Conservation (phyloP, 2,888 invertebrate species). For the Eupithecia centaureata region DNA sequence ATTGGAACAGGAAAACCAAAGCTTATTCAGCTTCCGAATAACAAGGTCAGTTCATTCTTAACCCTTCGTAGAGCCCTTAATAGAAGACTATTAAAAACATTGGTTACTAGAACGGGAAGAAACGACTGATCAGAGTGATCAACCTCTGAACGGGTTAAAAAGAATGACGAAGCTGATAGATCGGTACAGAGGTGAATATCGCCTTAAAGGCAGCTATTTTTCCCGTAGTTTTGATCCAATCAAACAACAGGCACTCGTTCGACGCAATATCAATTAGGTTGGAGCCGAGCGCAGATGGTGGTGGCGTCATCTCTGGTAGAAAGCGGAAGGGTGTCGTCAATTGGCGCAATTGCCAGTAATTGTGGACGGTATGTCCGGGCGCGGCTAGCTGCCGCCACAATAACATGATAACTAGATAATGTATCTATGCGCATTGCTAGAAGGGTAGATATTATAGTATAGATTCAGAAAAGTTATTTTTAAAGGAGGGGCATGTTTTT, state of each 20-base stretch:
- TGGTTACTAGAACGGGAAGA: no score
- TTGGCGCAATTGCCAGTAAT: constrained; percentile 83
- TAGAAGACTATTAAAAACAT: no score
- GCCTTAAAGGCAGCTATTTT: no score
- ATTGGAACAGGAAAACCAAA: neutral
- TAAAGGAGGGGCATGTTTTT: no score
- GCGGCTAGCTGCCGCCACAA: constrained; percentile 39
- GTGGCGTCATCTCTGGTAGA: constrained; percentile 61
- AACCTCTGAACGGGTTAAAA: no score
- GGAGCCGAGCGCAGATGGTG: constrained; percentile 65
- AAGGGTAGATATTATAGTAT: neutral
- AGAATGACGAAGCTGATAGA: no score
- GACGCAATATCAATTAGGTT: constrained; percentile 44
- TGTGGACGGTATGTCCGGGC: constrained; percentile 82
- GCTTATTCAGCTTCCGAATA: neutral
- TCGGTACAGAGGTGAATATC: no score
- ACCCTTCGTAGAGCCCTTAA: no score
- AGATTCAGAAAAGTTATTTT: neutral
- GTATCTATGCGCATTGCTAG: neutral
- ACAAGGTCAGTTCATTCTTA: neutral
- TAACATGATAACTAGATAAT: constrained; percentile 7
- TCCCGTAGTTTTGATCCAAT: neutral
- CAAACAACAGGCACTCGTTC: constrained; percentile 27
- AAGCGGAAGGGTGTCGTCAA: constrained; percentile 82
- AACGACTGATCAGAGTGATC: no score